Percentiles rank a stretch among this genome's conserved stretches.
Conservation (phyloP, 30 jellyfish, hydroid and myxozoan genomes). For the Rhopilema esculentum region DNA sequence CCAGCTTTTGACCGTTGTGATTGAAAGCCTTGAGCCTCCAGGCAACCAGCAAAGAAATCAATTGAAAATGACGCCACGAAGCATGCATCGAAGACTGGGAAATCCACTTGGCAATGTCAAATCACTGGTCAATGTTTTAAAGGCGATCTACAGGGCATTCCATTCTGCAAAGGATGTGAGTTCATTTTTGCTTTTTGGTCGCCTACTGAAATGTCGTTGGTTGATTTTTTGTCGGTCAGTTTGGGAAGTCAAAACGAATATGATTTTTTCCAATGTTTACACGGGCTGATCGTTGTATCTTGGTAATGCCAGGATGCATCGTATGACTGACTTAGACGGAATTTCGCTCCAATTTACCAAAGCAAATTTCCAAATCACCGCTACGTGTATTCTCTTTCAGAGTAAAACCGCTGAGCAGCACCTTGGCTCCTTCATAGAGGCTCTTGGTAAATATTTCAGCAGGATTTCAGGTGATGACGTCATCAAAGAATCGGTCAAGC, state of each 20-base stretch:
- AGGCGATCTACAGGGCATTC: background rate
- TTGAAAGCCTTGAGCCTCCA: constrained; percentile 15
- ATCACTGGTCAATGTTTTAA: constrained; percentile 31
- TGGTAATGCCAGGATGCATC: too few relatives aligned
- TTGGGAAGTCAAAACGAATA: background rate
- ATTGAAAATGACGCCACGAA: constrained; percentile 55
- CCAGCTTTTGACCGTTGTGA: background rate
- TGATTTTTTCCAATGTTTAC: too few relatives aligned
- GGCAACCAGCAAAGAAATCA: background rate
- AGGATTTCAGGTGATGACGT: constrained; percentile 29
- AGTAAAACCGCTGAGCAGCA: constrained; percentile 30
- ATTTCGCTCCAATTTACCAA: too few relatives aligned
- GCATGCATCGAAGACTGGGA: constrained; percentile 10
- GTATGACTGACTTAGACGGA: too few relatives aligned
- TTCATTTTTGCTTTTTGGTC: background rate
- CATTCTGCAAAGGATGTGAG: background rate
- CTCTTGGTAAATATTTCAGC: constrained; percentile 24
- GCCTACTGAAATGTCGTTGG: too few relatives aligned
- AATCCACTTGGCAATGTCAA: constrained; percentile 60
- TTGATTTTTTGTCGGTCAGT: too few relatives aligned
- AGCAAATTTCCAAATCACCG: too few relatives aligned
- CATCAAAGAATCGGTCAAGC: constrained; percentile 24
- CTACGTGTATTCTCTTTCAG: constrained; percentile 2
- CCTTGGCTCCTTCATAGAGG: constrained; percentile 5
- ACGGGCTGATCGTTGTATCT: too few relatives aligned